Evolutionary conservation across 2,113 vertebrate genomes (phyloP).

Genomic region (Bufo bufo): DNA sequence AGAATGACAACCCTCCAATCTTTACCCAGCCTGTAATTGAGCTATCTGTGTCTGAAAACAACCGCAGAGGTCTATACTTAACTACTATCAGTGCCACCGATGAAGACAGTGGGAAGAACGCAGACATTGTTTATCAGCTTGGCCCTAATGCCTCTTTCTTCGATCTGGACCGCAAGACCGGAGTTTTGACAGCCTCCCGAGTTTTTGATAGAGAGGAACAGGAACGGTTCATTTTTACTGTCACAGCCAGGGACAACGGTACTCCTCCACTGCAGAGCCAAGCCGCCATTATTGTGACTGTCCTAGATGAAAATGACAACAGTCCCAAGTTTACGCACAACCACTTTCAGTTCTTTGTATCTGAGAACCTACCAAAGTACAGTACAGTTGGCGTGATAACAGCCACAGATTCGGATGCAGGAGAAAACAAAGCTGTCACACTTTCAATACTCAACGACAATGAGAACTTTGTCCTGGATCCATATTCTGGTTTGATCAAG

Average conservation of each 20-base stretch:
- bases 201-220: slow-evolving; percentile 98
- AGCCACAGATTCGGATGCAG: slow-evolving; percentile 94
- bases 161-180: slow-evolving; percentile 95
- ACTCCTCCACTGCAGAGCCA: slow-evolving; percentile 95
- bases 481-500: slow-evolving; percentile 95
- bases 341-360: slow-evolving; percentile 98
- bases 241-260: slow-evolving; percentile 96
- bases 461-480: slow-evolving; percentile 96
- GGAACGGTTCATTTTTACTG: slow-evolving; percentile 95
- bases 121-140: slow-evolving; percentile 98
- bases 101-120: slow-evolving; percentile 97
- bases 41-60: slow-evolving; percentile 96
- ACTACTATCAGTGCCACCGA: slow-evolving; percentile 96
- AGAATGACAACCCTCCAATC: slow-evolving; percentile 98
- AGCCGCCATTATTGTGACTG: slow-evolving; percentile 94
- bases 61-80: slow-evolving; percentile 94
- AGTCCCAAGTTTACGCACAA: slow-evolving; percentile 98
- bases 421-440: slow-evolving; percentile 93
- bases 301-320: slow-evolving; percentile 97
- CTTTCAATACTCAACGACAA: slow-evolving; percentile 96
- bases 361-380: slow-evolving; percentile 97
- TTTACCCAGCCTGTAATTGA: slow-evolving; percentile 99
- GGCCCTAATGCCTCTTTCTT: slow-evolving; percentile 98
- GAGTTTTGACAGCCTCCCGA: slow-evolving; percentile 93
- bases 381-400: slow-evolving; percentile 98